Conservation (phyloP, 2,113 vertebrate genomes). For the Gobio gobio region DNA sequence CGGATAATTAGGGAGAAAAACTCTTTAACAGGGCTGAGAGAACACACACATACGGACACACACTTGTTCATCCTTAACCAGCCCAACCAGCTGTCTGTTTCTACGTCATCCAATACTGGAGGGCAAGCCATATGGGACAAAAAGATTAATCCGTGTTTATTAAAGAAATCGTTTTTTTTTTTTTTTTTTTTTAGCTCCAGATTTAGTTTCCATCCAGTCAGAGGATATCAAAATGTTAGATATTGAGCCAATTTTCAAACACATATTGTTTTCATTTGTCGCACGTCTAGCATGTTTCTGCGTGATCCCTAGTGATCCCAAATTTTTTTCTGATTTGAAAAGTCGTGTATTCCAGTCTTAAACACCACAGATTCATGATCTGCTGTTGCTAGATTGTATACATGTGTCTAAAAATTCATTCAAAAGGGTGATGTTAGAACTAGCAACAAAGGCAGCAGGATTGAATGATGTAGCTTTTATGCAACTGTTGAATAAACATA, state of each 20-base stretch:
- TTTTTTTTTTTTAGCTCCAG: not conserved
- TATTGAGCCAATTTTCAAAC: not conserved
- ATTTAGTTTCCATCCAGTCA: not conserved
- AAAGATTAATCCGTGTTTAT: constrained; percentile 22
- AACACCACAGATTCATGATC: not conserved
- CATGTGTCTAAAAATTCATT: not conserved
- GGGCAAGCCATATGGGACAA: constrained; percentile 44
- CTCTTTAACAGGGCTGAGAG: constrained; percentile 27
- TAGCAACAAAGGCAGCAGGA: not conserved
- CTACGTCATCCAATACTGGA: constrained; percentile 27
- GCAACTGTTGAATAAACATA: not conserved
- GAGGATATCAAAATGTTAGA: not conserved
- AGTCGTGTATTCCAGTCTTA: not conserved
- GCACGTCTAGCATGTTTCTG: not conserved
- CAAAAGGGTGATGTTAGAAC: not conserved
- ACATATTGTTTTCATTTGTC: not conserved
- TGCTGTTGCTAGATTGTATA: not conserved
- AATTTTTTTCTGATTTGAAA: not conserved
- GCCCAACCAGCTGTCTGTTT: constrained; percentile 21
- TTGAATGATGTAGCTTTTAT: not conserved
- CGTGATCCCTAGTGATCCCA: not conserved
- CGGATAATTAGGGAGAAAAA: constrained; percentile 49
- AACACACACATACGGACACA: constrained; percentile 26
- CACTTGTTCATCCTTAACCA: constrained; percentile 30
- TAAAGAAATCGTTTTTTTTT: not conserved